Base-by-base conservation (phyloP, 2,888 invertebrate species). In the Platycnemis pennipes region DNA sequence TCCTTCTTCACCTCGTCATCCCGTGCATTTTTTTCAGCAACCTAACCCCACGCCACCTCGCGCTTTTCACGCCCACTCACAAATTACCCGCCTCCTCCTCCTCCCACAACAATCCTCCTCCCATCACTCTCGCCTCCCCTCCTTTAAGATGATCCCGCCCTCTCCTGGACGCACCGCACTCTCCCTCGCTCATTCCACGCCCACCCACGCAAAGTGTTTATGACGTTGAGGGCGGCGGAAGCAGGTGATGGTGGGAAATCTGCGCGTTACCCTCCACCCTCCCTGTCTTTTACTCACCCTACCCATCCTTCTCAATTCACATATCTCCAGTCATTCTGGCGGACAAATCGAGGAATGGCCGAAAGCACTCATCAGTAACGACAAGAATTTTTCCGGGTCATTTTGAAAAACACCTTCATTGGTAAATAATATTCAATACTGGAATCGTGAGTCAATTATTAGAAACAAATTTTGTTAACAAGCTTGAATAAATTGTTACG, bases 221-320 rank as follows among this genome's bases (percentile, higher is more conserved):
- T 86, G 86, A 86, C n/a, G 5, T 63, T 5, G 86, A 86, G 44
- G 42, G 53, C 49, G 53, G 31, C 37, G 89, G 89, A 89, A 53
- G 49, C 53, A 89, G 53, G 89, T 53, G 88, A 89, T 89, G 53
- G 53, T 49, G 89, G 56, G 89, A 56, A 56, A 89, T 89, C 89
- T 42, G 89, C 56, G 89, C 53, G 16, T 31, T n/a, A n/a, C 49
- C 49, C 31, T 37, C 63, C 19, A n/a, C 63, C n/a, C 16, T 22
- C 22, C 8, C 26, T 63, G 2, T n/a, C 63, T 26, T n/a, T 26
- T 4, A 2, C 22, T 26, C 63, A 53, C 26, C 63, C 26, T 26
- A 2, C 63, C 5, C 26, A 0, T 63, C 26, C n/a, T 26, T 63
- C n/a, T 49, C 19, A 16, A 26, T 26, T 26, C 19, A 63, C n/a